phyloP scores from a whole-genome alignment of 2,888 invertebrate species.

The Schrankia costaestrigalis region DNA sequence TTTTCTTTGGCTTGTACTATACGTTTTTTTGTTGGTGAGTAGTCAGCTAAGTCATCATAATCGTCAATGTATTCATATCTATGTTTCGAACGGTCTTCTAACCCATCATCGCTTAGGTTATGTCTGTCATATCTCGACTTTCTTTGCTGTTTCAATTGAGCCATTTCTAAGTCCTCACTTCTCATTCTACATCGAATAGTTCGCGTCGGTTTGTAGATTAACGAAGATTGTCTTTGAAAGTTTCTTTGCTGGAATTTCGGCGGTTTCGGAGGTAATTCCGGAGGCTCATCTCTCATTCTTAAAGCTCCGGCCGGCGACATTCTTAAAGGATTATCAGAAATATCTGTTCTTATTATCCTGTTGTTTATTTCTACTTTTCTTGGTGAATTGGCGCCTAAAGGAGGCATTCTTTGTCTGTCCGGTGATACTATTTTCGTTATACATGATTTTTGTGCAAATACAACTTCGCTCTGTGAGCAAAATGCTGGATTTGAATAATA shows the following conservation, averaged over 20 bases:
- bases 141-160: slow-evolving; percentile 57
- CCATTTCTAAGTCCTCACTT: slow-evolving; percentile 75
- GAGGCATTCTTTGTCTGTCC: slow-evolving; percentile 59
- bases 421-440: slow-evolving; percentile 54
- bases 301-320: slow-evolving; percentile 50
- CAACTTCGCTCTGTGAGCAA: slow-evolving; percentile 87
- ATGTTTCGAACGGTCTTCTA: slow-evolving; percentile 61
- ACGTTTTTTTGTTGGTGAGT: slow-evolving; percentile 74
- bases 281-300: slow-evolving; percentile 59
- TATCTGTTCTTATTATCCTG: slow-evolving; percentile 69
- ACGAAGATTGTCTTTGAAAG: slow-evolving; percentile 65
- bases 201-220: slow-evolving; percentile 76
- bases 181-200: slow-evolving; percentile 55
- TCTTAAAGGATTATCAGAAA: slow-evolving; percentile 72
- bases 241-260: slow-evolving; percentile 57
- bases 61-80: slow-evolving; percentile 81
- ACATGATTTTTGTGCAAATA: slow-evolving; percentile 67
- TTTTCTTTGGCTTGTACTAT: slow-evolving; percentile 69
- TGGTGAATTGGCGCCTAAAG: slow-evolving; percentile 71
- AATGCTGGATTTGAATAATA: slow-evolving; percentile 91
- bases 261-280: slow-evolving; percentile 71
- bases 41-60: slow-evolving; percentile 59
- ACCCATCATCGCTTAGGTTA: slow-evolving; percentile 56
- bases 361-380: slow-evolving; percentile 61
- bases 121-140: slow-evolving; percentile 52